Conservation (phyloP, 2,888 invertebrate species). For the Tolmerus cingulatus region DNA sequence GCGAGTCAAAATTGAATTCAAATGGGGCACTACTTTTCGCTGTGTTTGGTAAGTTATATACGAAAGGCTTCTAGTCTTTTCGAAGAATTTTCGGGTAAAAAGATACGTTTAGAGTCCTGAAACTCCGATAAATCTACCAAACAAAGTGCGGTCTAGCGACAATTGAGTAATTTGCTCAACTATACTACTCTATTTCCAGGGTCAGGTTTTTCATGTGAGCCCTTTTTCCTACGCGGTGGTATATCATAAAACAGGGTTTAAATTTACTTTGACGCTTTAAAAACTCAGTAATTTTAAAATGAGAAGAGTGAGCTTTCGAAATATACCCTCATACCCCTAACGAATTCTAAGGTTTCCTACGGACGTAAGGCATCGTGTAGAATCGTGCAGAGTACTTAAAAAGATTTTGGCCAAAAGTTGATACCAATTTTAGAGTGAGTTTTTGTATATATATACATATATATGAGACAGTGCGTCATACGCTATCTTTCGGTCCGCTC, state of each 20-base stretch:
- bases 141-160: neutral
- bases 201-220: neutral
- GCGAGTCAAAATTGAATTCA: neutral
- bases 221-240: neutral
- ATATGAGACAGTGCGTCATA: too few species aligned
- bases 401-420: too few species aligned
- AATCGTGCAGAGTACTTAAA: too few species aligned
- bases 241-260: neutral
- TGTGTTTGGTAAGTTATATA: neutral
- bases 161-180: neutral
- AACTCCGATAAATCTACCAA: neutral
- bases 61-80: neutral
- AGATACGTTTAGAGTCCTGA: neutral
- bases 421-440: too few species aligned
- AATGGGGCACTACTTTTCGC: neutral
- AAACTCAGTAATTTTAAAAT: neutral
- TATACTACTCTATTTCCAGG: neutral
- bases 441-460: too few species aligned
- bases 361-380: too few species aligned
- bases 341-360: too few species aligned
- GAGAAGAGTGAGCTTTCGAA: too few species aligned
- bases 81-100: neutral
- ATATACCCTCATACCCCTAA: too few species aligned
- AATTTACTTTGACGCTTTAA: neutral
- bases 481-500: too few species aligned